These are phyloP conservation scores for Orthosia incerta DNA, from an alignment of 2,888 invertebrate genomes.

Conservation along the genomic window DNA sequence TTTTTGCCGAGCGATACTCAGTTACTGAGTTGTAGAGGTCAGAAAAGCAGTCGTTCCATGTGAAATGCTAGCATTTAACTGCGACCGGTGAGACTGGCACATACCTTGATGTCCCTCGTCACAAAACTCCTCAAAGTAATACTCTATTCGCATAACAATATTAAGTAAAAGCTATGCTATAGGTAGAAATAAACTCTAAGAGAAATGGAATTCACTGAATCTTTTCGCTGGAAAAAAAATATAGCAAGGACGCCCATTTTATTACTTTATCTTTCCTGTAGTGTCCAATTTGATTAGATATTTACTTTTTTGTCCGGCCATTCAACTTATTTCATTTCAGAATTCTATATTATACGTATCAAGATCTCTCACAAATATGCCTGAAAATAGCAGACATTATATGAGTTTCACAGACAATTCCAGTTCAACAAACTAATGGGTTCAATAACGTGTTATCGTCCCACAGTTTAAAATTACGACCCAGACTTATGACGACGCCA, in stretches of 20 bases:
- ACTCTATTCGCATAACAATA: no score
- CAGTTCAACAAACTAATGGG: slow-evolving; percentile 31
- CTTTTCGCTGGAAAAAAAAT: neutral
- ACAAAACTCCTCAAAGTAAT: no score
- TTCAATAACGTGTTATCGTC: slow-evolving; percentile 52
- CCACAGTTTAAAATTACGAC: slow-evolving; percentile 47
- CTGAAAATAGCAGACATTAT: slow-evolving; percentile 2
- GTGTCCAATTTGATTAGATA: neutral
- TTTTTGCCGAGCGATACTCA: no score
- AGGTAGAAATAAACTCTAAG: neutral
- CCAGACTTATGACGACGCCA: slow-evolving; percentile 53
- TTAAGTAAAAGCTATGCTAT: no score
- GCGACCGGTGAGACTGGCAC: no score
- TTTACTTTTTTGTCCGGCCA: neutral
- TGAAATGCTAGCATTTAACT: no score
- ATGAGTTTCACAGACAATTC: slow-evolving; percentile 14
- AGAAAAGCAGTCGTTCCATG: no score
- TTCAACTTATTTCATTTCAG: neutral
- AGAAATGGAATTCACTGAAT: neutral
- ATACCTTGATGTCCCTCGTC: no score
- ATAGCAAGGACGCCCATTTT: neutral
- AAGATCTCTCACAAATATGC: neutral
- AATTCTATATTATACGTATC: neutral
- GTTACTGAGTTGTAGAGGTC: no score
- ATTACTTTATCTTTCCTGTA: neutral